A percentile compares a stretch with the other conserved stretches of the same genome.
These are phyloP conservation scores for Cataglyphis hispanica DNA, from an alignment of 1,140 invertebrate species.

Conservation along the genomic window DNA sequence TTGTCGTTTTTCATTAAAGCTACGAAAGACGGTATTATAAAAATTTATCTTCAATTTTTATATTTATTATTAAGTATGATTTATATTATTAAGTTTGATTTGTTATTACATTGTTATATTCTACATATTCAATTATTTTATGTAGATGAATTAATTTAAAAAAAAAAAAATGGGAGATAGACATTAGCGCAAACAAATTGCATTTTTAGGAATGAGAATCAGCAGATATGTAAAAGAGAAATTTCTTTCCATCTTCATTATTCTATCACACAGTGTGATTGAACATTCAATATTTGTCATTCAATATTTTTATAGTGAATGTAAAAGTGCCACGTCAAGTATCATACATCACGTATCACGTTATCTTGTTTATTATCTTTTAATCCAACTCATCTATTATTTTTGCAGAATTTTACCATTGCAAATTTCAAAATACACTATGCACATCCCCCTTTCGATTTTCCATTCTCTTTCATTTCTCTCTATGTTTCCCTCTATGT, in stretches of 20 bases:
- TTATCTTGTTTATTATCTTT: conserved; percentile 22
- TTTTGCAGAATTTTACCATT: not conserved
- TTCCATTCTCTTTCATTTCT: not conserved
- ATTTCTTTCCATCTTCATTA: not conserved
- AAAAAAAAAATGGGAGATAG: not conserved
- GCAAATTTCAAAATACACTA: not conserved
- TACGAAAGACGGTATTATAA: not conserved
- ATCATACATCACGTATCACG: not conserved
- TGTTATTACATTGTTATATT: not conserved
- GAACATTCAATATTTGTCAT: conserved; percentile 1
- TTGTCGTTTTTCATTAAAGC: not conserved
- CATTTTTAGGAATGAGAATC: conserved; percentile 2
- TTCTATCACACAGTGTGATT: conserved; percentile 17
- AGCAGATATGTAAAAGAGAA: not conserved
- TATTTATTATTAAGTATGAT: not conserved
- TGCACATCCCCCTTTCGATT: not conserved
- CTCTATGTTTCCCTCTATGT: too few species aligned
- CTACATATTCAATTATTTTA: not conserved
- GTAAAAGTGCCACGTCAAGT: not conserved
- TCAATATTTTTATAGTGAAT: conserved; percentile 25
- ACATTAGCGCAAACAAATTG: conserved; percentile 5
- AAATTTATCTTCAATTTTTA: not conserved
- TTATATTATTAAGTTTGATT: not conserved
- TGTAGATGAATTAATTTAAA: not conserved
- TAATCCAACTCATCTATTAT: conserved; percentile 10